Percentiles rank a stretch among this genome's conserved stretches.
Conservation (phyloP, 2,888 invertebrate genomes). For the Reticulitermes lucifugus region DNA sequence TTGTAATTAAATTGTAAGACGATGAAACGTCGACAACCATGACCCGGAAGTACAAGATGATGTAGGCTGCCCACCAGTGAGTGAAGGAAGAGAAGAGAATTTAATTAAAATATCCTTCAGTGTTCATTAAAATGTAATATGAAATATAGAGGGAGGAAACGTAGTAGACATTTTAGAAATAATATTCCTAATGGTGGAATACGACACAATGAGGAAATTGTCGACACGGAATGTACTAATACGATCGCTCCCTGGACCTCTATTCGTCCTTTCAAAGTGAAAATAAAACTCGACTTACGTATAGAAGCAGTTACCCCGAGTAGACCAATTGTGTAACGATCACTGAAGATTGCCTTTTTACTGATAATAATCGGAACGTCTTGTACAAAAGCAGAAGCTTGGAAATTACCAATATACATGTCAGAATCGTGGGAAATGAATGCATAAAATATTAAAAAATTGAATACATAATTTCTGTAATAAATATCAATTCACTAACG, state of each 20-base stretch:
- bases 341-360: too few relatives aligned
- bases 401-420: too few relatives aligned
- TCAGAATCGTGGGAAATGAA: too few relatives aligned
- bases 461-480: too few relatives aligned
- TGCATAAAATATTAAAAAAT: too few relatives aligned
- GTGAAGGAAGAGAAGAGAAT: not conserved
- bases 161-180: not conserved
- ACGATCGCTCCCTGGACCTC: not conserved
- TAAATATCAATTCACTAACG: too few relatives aligned
- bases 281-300: too few relatives aligned
- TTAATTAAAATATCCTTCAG: conserved; percentile 14
- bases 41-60: not conserved
- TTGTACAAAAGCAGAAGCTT: too few relatives aligned
- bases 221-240: not conserved
- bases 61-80: not conserved
- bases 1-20: conserved; percentile 9
- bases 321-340: too few relatives aligned
- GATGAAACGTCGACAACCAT: not conserved
- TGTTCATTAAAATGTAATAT: conserved; percentile 14
- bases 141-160: not conserved
- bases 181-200: not conserved
- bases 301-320: too few relatives aligned
- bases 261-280: not conserved
- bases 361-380: too few relatives aligned
- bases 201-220: not conserved